Percentiles rank a stretch among this genome's conserved stretches.
Evolutionary conservation across 2,113 vertebrate species (phyloP).

Genomic region (Callipepla squamata): DNA sequence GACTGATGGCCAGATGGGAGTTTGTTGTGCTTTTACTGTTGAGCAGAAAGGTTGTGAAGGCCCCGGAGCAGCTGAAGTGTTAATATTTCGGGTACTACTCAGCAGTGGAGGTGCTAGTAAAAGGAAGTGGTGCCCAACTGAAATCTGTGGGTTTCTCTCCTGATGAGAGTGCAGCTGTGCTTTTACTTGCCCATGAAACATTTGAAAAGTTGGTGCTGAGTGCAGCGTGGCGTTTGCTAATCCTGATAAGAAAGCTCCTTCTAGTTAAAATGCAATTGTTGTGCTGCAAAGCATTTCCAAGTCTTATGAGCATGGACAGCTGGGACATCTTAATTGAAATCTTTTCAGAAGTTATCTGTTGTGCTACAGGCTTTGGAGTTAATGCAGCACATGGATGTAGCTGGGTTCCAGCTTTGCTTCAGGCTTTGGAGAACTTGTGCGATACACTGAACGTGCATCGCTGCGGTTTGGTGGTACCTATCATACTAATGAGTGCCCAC

Average conservation of each 20-base stretch:
- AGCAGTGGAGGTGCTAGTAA: neutral
- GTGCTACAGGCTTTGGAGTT: neutral
- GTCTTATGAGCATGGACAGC: neutral
- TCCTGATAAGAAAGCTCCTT: neutral
- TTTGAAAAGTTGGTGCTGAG: neutral
- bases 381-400: neutral
- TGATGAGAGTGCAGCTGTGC: neutral
- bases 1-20: neutral
- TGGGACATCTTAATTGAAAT: neutral
- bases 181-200: neutral
- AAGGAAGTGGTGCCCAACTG: neutral
- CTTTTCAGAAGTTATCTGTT: neutral
- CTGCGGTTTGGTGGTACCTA: neutral
- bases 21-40: neutral
- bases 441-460: accelerated
- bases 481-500: neutral
- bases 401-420: neutral
- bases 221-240: neutral
- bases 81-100: neutral
- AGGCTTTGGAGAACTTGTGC: neutral
- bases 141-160: neutral
- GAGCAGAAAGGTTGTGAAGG: neutral
- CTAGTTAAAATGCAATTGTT: neutral
- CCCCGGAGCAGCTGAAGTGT: neutral
- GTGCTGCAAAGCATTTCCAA: neutral